These are phyloP conservation scores for Prunella strophiata DNA, from an alignment of 2,797 vertebrate genomes.

Conservation along the genomic window DNA sequence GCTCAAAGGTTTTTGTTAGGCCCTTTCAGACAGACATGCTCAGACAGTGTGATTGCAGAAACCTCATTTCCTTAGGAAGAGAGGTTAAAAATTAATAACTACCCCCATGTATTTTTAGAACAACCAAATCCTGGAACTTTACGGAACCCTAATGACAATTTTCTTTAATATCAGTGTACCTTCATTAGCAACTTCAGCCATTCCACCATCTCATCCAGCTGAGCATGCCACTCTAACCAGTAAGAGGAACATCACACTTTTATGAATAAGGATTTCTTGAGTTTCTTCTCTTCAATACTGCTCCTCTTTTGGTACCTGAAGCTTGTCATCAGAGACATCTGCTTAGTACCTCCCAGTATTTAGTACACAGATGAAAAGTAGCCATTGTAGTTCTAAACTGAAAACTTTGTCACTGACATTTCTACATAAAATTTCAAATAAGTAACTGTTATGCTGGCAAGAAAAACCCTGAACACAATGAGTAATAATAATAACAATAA, in stretches of 20 bases:
- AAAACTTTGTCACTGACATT: background rate
- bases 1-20: background rate
- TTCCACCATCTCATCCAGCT: background rate
- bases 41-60: constrained; percentile 11
- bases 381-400: background rate
- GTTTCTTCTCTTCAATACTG: background rate
- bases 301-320: background rate
- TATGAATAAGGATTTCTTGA: background rate
- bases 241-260: background rate
- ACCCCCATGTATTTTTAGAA: constrained; percentile 1
- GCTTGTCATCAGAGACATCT: background rate
- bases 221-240: background rate
- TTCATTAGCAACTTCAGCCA: background rate
- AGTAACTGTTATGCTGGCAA: background rate
- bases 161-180: background rate
- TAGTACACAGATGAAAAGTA: background rate
- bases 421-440: background rate
- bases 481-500: background rate
- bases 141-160: background rate
- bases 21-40: background rate
- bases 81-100: background rate
- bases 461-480: background rate
- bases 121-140: background rate
- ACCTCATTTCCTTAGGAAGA: constrained; percentile 28
- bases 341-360: background rate